These are phyloP conservation scores for Neodiprion fabricii DNA, from an alignment of 1,140 invertebrate species.

Conservation along the genomic window DNA sequence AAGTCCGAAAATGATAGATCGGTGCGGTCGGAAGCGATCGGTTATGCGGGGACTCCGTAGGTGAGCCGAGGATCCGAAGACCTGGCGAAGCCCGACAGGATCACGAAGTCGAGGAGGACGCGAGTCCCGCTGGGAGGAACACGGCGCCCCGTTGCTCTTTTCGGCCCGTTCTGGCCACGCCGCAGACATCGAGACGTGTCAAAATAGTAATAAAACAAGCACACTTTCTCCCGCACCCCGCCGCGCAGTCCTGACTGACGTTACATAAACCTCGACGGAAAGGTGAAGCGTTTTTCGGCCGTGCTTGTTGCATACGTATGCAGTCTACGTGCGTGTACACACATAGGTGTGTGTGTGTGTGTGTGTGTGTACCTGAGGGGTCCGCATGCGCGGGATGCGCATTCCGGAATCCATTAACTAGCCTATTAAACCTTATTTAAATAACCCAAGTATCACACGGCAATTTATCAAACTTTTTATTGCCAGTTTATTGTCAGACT, in stretches of 20 bases:
- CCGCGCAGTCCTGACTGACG: slow-evolving; percentile 13
- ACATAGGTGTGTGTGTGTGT: not conserved
- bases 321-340: slow-evolving; percentile 3
- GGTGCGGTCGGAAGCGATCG: not conserved
- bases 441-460: not conserved
- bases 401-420: slow-evolving; percentile 2
- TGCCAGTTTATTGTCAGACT: not conserved
- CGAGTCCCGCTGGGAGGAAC: slow-evolving; percentile 29
- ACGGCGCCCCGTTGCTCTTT: slow-evolving; percentile 49
- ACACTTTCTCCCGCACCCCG: slow-evolving; percentile 22
- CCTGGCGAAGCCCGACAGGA: slow-evolving; percentile 20
- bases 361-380: not conserved
- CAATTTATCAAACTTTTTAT: not conserved
- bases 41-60: not conserved
- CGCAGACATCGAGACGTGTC: slow-evolving; percentile 49
- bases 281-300: not conserved
- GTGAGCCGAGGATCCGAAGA: slow-evolving; percentile 15
- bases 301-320: not conserved
- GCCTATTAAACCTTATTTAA: slow-evolving; percentile 6
- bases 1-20: not conserved
- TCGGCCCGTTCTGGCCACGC: slow-evolving; percentile 37
- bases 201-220: slow-evolving; percentile 49
- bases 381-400: slow-evolving; percentile 1
- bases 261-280: not conserved
- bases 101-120: slow-evolving; percentile 19